Conservation (phyloP, 2,888 invertebrate genomes). For the Stenodera caucasica region DNA sequence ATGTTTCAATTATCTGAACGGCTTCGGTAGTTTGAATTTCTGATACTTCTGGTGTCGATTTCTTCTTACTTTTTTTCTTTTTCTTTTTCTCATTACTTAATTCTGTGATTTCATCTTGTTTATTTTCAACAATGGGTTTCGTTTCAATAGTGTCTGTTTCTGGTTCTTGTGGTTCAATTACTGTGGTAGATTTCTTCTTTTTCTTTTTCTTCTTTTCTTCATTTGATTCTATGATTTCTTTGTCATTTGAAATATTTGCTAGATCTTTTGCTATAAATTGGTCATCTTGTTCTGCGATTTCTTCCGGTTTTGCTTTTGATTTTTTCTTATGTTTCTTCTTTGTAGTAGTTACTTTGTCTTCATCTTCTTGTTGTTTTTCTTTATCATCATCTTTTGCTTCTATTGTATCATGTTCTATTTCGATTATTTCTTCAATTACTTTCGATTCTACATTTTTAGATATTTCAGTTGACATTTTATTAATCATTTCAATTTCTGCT, state of each 20-base stretch:
- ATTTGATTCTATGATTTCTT: background rate
- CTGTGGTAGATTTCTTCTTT: slow-evolving; percentile 8
- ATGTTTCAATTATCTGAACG: background rate
- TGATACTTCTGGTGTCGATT: background rate
- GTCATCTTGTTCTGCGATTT: background rate
- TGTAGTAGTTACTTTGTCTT: background rate
- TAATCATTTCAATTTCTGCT: background rate
- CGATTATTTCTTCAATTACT: background rate
- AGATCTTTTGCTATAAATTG: background rate
- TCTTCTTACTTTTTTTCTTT: background rate
- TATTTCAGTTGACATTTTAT: background rate
- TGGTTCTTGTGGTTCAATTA: slow-evolving; percentile 19
- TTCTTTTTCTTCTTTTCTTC: slow-evolving; percentile 8
- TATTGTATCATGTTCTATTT: background rate
- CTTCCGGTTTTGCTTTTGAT: background rate
- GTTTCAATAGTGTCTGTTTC: slow-evolving; percentile 11
- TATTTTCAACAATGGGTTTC: background rate
- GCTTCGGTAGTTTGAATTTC: background rate
- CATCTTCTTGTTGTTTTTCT: background rate
- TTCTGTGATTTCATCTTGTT: slow-evolving; percentile 4
- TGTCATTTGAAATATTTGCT: background rate
- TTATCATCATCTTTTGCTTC: background rate
- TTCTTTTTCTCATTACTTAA: background rate
- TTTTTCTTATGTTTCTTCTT: background rate
- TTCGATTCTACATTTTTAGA: background rate